Base-by-base conservation (phyloP, 2,797 vertebrate species). In the Clarias laeviceps region DNA sequence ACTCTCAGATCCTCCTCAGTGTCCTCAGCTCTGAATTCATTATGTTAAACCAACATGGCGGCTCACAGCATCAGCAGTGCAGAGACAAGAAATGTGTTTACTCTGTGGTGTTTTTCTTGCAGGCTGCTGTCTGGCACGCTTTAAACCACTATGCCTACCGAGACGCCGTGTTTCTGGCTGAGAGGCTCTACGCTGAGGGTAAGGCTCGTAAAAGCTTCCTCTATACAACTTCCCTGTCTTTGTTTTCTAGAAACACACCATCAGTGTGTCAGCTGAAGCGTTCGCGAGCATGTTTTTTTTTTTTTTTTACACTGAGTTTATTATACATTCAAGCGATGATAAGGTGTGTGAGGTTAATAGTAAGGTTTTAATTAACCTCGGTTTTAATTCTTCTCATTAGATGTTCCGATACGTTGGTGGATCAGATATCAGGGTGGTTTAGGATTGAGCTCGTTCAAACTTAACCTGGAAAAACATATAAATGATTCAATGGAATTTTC, bases 41-140 rank as follows among this genome's bases (percentile, higher is more conserved):
- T 17, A 34, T 2, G 32, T 32, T 69, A 69, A 69, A 34, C 22
- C 66, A 34, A 20, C 17, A 69, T 69, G 66, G 66, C 66, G 2
- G 66, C 29, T 34, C 65, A 27, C 24, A 5, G 62, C n/a, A 5
- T 29, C 65, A 6, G 15, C 2, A 24, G 24, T 1, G 3, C 61
- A 9, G 68, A 24, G 8, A 40, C 8, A 22, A 50, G 22, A 50
- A 1, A 74, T 40, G 56, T 78, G 56, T 78, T 9, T 80, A 37
- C 20, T 88, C 64, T 40, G 20, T 83, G 59, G 3, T 86, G 87
- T 88, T 40, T 89, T 27, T 89, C 6, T 89, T 92, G 54, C 89
- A 99, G 98, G 98, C 98, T 96, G 98, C 98, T 93, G 98, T 99
- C 94, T 99, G 98, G 98, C 97, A 99, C 94, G 98, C 98, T 87